Evolutionary conservation across 2,113 vertebrate species (phyloP).

Genomic region (Azemiops feae): DNA sequence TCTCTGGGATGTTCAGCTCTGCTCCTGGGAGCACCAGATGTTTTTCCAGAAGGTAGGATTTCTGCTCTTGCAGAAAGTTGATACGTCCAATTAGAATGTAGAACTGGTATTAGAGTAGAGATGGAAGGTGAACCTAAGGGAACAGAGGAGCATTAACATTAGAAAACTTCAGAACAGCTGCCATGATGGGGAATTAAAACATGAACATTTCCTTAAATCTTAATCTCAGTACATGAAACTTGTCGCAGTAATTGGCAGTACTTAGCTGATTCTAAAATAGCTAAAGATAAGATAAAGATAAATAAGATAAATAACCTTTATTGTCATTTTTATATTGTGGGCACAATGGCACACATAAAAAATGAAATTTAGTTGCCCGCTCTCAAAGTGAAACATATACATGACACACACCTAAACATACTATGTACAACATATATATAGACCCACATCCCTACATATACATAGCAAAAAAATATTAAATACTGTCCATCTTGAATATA

Average conservation of each 20-base stretch:
- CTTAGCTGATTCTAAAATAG: background rate
- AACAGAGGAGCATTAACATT: background rate
- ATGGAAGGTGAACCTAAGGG: background rate
- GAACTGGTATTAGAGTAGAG: background rate
- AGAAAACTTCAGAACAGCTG: background rate
- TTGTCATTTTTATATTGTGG: too few relatives aligned
- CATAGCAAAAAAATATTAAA: too few relatives aligned
- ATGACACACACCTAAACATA: too few relatives aligned
- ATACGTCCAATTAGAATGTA: background rate
- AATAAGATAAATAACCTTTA: too few relatives aligned
- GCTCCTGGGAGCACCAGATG: slow-evolving; percentile 69
- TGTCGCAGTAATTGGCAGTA: background rate
- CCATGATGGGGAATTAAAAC: background rate
- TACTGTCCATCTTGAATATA: too few relatives aligned
- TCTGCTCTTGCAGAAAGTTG: background rate
- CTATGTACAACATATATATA: too few relatives aligned
- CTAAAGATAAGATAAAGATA: too few relatives aligned
- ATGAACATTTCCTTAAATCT: background rate
- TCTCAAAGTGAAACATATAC: too few relatives aligned
- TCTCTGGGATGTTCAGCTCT: slow-evolving; percentile 75
- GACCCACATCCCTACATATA: too few relatives aligned
- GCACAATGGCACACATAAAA: too few relatives aligned
- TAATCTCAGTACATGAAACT: background rate
- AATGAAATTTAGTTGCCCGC: too few relatives aligned
- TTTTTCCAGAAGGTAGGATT: background rate